Evolutionary conservation across 1,140 invertebrate genomes (phyloP), one percentile per base, ranked within the genome.

Genomic region (Magallana angulata): DNA sequence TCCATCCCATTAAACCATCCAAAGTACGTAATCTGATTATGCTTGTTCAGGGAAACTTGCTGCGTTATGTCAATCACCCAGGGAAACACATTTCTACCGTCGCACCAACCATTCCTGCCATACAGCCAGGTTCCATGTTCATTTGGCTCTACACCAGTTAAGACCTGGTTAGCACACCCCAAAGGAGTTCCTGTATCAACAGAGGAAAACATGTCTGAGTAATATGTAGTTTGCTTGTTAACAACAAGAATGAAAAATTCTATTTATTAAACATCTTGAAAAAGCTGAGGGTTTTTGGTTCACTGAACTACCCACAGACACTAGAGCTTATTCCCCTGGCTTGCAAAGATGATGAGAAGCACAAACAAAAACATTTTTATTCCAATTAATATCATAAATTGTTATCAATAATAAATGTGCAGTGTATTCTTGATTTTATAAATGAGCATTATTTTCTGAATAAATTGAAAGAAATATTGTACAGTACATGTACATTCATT

Each of bases 91-190:
- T 92, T 88, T 59, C 87, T 83, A 1, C 92, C 92, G 83, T 91
- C 91, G 89, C 92, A 92, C 92, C 92, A 92, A 57, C 92, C 92
- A 85, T 92, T 90, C 24, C 92, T 85, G 0, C 92, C 92, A 89
- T 92, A 92, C 80, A 92, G 80, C 92, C 92, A 92, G 8, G 92
- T 92, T 8, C 92, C 92, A 86, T 92, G 92, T 86, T 92, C 91
- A 84, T 92, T 92, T 0, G 92, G 91, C 57, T 89, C 89, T 14
- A 91, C 91, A 16, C 92, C 92, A 56, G 59, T 71, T n/a, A 76
- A 83, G 1, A 92, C 91, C 30, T 85, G 85, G 57, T 92, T 88
- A 24, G 92, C 91, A 87, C 92, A 92, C 1, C 92, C 92, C 7
- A 91, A 76, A n/a, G 91, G 90, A 59, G 92, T 90, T 18, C 92